Conservation (phyloP, 1,140 invertebrate species). For the Zaprionus africanus region DNA sequence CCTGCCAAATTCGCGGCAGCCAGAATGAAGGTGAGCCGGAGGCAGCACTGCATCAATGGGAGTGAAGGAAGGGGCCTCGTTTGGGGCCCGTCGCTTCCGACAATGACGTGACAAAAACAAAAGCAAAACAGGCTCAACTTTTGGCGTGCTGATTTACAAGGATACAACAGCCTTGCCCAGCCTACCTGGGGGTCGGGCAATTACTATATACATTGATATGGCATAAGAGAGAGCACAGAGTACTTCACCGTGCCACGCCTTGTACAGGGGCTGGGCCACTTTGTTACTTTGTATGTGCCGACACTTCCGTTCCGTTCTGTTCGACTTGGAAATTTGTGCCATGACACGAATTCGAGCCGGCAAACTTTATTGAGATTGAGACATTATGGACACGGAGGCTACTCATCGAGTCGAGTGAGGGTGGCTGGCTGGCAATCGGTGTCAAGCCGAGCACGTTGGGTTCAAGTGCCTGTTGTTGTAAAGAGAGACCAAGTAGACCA, state of each 20-base stretch:
- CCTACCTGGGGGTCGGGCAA: constrained; percentile 12
- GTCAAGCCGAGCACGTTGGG: constrained; percentile 50
- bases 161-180: constrained; percentile 52
- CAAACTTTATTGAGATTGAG: constrained; percentile 53
- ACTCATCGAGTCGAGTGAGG: constrained; percentile 49
- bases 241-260: not conserved
- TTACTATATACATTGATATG: constrained; percentile 37
- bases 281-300: constrained; percentile 45
- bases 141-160: constrained; percentile 54
- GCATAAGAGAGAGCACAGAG: constrained; percentile 15
- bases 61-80: too few species aligned
- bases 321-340: constrained; percentile 53
- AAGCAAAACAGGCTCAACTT: constrained; percentile 41
- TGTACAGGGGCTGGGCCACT: constrained; percentile 39
- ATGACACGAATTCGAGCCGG: constrained; percentile 52
- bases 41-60: constrained; percentile 17
- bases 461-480: constrained; percentile 45
- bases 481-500: constrained; percentile 46
- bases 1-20: constrained; percentile 35
- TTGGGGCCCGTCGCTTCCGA: constrained; percentile 20
- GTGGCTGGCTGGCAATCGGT: constrained; percentile 36
- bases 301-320: constrained; percentile 53
- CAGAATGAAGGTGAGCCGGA: constrained; percentile 34
- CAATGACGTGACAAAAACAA: constrained; percentile 60
- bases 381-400: constrained; percentile 43